Conservation (phyloP, 2,888 invertebrate genomes). For the Trissolcus japonicus region DNA sequence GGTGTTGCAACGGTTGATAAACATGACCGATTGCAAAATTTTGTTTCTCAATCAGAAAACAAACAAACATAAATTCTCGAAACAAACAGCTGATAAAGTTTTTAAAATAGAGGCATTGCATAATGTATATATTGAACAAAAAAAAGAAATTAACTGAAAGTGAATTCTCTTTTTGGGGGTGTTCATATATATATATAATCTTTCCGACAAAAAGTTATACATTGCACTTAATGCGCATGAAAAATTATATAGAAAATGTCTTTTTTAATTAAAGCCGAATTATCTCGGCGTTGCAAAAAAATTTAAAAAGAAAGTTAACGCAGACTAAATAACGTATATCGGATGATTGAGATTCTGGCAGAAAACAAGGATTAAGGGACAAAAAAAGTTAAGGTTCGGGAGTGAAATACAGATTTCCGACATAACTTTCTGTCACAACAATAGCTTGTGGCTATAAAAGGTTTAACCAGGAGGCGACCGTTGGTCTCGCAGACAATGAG, state of each 20-base stretch:
- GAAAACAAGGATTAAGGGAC: constrained; percentile 55
- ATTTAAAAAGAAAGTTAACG: too few species aligned
- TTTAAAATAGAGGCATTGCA: too few species aligned
- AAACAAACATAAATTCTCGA: constrained; percentile 36
- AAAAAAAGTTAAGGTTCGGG: constrained; percentile 56
- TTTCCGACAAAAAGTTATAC: too few species aligned
- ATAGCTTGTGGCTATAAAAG: constrained; percentile 71
- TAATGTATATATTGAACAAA: too few species aligned
- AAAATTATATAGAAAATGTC: too few species aligned
- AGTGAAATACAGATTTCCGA: constrained; percentile 61
- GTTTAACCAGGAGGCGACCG: constrained; percentile 70
- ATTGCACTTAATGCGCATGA: too few species aligned
- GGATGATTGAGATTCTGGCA: constrained; percentile 37
- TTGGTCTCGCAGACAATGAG: constrained; percentile 72
- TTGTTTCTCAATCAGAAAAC: constrained; percentile 39
- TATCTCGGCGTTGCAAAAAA: not conserved
- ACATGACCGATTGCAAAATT: constrained; percentile 23
- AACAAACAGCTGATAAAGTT: constrained; percentile 38
- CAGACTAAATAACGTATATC: constrained; percentile 41
- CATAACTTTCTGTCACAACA: constrained; percentile 71
- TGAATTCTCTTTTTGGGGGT: too few species aligned
- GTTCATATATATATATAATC: too few species aligned
- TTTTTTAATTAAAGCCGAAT: not conserved
- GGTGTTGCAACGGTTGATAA: constrained; percentile 28
- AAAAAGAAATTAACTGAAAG: too few species aligned